Conservation (phyloP, 1,140 invertebrate species). For the Hylaeus volcanicus region DNA sequence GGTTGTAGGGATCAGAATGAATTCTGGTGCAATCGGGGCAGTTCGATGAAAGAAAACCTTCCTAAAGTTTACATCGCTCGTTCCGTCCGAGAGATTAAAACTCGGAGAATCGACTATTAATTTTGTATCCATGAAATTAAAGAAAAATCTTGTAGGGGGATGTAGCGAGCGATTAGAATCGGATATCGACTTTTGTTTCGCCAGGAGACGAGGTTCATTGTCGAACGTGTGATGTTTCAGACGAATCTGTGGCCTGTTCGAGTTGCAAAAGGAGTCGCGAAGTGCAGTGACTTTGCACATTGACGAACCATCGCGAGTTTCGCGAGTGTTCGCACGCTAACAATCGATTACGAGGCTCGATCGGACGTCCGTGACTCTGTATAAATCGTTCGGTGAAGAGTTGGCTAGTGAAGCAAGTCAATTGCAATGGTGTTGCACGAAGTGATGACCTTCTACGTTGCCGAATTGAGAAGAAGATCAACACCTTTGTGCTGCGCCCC, state of each 20-base stretch:
- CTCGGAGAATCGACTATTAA: background rate
- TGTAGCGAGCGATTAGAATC: background rate
- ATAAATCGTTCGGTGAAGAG: constrained; percentile 37
- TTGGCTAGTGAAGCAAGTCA: constrained; percentile 40
- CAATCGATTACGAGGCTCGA: constrained; percentile 22
- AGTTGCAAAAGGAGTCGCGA: constrained; percentile 18
- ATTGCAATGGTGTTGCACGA: constrained; percentile 68
- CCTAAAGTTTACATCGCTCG: background rate
- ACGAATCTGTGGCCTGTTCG: constrained; percentile 9
- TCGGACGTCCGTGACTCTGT: constrained; percentile 26
- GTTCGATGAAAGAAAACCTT: background rate
- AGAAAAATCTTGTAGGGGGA: background rate
- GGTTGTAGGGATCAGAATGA: background rate
- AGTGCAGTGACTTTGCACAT: constrained; percentile 26
- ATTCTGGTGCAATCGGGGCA: background rate
- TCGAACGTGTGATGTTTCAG: constrained; percentile 16
- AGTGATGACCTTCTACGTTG: constrained; percentile 53
- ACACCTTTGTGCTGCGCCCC: constrained; percentile 42
- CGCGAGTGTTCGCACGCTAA: constrained; percentile 23
- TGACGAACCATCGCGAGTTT: background rate
- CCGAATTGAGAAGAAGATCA: constrained; percentile 51
- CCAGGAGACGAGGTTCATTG: background rate
- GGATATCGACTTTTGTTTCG: background rate
- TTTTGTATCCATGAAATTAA: background rate
- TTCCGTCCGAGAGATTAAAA: too few species aligned